These are phyloP conservation scores for Epinephelus fuscoguttatus DNA, from an alignment of 2,113 vertebrate genomes.

Conservation along the genomic window DNA sequence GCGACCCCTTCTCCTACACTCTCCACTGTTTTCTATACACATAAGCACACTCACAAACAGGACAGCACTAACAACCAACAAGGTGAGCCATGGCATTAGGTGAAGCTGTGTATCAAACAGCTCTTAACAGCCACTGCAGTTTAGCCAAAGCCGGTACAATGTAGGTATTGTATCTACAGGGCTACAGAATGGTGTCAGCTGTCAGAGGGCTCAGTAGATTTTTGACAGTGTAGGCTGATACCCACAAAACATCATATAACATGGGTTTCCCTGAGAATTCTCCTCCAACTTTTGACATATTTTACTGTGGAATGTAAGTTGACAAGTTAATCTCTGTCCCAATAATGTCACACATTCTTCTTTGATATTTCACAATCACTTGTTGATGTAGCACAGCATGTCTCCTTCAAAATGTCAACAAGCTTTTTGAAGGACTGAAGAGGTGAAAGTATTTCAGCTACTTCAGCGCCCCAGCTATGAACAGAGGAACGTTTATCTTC, in stretches of 20 bases:
- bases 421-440: not conserved
- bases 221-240: not conserved
- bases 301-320: not conserved
- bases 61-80: too few relatives aligned
- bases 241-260: not conserved
- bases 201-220: not conserved
- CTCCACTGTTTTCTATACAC: too few relatives aligned
- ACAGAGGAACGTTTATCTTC: not conserved
- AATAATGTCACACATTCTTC: not conserved
- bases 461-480: rapidly evolving
- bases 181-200: too few relatives aligned
- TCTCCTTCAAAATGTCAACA: constrained; percentile 10
- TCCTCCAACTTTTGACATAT: too few relatives aligned
- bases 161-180: too few relatives aligned
- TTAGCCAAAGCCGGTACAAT: too few relatives aligned
- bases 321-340: not conserved
- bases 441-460: not conserved
- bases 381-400: not conserved
- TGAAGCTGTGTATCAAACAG: too few relatives aligned
- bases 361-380: constrained; percentile 4
- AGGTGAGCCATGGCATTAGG: too few relatives aligned
- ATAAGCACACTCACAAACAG: too few relatives aligned
- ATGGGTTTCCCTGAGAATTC: not conserved
- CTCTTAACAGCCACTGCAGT: too few relatives aligned
- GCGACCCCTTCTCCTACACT: too few relatives aligned